Evolutionary conservation across 2,113 vertebrate species (phyloP).

Genomic region (Dinomys branickii): DNA sequence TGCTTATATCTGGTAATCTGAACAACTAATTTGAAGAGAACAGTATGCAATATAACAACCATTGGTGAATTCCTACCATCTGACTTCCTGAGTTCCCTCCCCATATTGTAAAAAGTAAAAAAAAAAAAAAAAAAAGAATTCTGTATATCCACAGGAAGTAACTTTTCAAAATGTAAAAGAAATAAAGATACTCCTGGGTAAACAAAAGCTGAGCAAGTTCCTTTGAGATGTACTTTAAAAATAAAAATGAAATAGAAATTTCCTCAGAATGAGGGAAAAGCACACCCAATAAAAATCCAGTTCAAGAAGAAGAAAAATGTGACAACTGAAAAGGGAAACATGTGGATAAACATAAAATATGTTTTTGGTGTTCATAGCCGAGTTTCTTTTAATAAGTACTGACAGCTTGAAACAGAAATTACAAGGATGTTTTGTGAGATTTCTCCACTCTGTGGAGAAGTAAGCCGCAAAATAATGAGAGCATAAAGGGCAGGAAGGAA

Average conservation of each 20-base stretch:
- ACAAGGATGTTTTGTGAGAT: background rate
- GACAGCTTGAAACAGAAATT: background rate
- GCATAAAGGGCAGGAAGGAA: background rate
- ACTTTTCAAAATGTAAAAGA: background rate
- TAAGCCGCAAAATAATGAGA: background rate
- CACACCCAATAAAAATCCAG: background rate
- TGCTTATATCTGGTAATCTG: too few species aligned
- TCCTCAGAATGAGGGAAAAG: background rate
- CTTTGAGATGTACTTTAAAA: background rate
- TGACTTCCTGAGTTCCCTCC: background rate
- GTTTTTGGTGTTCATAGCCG: too few species aligned
- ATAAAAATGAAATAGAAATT: background rate
- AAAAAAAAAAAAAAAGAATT: background rate
- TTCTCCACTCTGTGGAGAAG: too few species aligned
- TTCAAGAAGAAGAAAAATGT: background rate
- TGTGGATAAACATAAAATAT: background rate
- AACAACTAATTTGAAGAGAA: too few species aligned
- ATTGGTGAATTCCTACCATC: background rate
- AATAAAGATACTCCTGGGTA: background rate
- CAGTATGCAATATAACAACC: too few species aligned
- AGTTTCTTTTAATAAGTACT: background rate
- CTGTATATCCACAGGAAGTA: background rate
- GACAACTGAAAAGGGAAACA: background rate
- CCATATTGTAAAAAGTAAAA: accelerated
- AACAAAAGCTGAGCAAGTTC: background rate